Evolutionary conservation across 2,797 vertebrate genomes (phyloP), one percentile per base, ranked within the genome.

Genomic region (Brachymystax lenok): DNA sequence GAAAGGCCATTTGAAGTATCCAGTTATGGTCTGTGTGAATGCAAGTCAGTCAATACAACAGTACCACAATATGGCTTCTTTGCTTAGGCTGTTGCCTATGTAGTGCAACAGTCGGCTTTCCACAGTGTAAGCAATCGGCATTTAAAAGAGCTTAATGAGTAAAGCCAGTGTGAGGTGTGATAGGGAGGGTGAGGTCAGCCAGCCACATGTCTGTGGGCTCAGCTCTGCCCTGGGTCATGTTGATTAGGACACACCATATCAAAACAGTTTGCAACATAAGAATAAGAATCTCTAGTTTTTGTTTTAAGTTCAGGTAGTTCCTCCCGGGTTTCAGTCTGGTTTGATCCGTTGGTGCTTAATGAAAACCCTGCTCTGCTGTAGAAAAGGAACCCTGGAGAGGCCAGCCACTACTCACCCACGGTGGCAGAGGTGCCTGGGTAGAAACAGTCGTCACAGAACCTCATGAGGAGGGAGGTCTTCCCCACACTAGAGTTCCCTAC

Each of bases 401-500:
- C 17, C 28, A 8, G 12, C 28, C 5, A n/a, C 7, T 51, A 50
- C 59, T 2, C 80, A 98, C 98, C 97, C 69, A 99, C 94, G 27
- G 98, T 99, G 73, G 98, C 96, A 2, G 93, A 94, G 19, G 94
- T 95, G 78, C 93, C 95, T 0, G 95, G 80, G 35, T 90, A 91
- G 88, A 98, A 98, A 69, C 30, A 78, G 80, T 93, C 92, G 0
- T 97, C 96, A 70, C 96, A 99, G 88, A 98, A 95, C 33, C 95
- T 88, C 21, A 88, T 93, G 10, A 99, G 93, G 61, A 99, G 93
- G 2, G 95, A 98, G 0, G 97, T 99, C 91, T 98, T 99, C 69
- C 98, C 98, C 3, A 98, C 97, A 0, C 95, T 96, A 0, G 97
- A 97, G 87, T 98, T 96, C 16, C 97, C 97, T 54, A 99, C 95